A percentile compares a stretch with the other conserved stretches of the same genome.
Conservation (phyloP, 2,113 vertebrate genomes). For the Meleagris gallopavo region DNA sequence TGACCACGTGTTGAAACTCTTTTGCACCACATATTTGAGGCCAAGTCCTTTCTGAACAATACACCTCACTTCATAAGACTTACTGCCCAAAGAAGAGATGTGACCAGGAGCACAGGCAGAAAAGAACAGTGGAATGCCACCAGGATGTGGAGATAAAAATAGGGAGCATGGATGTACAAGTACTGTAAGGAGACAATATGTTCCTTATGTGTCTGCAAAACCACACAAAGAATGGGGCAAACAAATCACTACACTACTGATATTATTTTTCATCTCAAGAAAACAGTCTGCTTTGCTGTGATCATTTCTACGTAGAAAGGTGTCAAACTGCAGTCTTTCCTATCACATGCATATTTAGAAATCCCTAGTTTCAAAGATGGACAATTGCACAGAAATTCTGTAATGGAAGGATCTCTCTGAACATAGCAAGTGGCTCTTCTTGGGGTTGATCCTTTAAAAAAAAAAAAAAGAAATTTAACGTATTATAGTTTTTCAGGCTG, state of each 20-base stretch:
- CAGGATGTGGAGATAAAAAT: fast-evolving
- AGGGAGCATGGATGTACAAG: background rate
- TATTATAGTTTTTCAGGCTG: background rate
- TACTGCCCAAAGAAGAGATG: background rate
- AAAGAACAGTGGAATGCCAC: background rate
- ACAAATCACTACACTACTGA: background rate
- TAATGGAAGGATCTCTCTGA: background rate
- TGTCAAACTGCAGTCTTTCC: background rate
- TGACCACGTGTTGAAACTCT: background rate
- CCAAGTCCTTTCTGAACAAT: background rate
- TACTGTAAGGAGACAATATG: background rate
- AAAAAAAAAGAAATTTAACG: background rate
- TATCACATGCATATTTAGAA: background rate
- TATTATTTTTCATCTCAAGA: background rate
- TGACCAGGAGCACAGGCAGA: background rate
- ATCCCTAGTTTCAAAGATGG: background rate
- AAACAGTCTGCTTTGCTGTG: background rate
- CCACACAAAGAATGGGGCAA: background rate
- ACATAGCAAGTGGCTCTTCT: background rate
- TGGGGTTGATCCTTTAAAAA: background rate
- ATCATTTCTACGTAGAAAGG: background rate
- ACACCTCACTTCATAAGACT: background rate
- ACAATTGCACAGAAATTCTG: background rate
- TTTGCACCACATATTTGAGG: background rate
- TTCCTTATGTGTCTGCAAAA: background rate